Evolutionary conservation across 2,113 vertebrate genomes (phyloP).

Genomic region (Oriolus oriolus): DNA sequence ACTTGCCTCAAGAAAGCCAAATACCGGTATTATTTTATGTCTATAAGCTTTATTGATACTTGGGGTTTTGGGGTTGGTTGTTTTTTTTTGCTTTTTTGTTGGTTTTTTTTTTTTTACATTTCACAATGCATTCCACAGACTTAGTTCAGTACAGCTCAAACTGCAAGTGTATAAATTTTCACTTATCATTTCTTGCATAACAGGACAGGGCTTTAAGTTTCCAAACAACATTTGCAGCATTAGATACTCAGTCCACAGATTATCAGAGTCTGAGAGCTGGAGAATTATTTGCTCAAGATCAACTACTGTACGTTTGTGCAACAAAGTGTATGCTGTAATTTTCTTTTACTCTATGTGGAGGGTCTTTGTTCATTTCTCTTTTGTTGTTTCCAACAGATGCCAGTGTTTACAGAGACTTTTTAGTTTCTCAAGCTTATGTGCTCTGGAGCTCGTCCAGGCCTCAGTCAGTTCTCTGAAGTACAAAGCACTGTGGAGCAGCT

Average conservation of each 20-base stretch:
- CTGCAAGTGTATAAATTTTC: conserved; percentile 85
- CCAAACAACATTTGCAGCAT: conserved; percentile 85
- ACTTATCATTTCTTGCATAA: conserved; percentile 87
- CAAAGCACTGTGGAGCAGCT: conserved; percentile 78
- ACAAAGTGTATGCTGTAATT: conserved; percentile 72
- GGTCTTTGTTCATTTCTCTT: conserved; percentile 50
- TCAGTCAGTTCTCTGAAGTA: conserved; percentile 63
- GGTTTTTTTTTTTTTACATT: conserved; percentile 82
- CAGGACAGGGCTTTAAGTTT: conserved; percentile 70
- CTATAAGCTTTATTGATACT: conserved; percentile 98
- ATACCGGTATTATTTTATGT: conserved; percentile 43
- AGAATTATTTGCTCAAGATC: conserved; percentile 75
- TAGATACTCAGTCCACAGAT: conserved; percentile 83
- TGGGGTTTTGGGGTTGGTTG: conserved; percentile 52
- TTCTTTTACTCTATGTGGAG: conserved; percentile 13
- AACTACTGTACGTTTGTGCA: conserved; percentile 74
- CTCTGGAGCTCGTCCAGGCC: conserved; percentile 71
- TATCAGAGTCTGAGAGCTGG: conserved; percentile 75
- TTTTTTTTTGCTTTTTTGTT: conserved; percentile 8
- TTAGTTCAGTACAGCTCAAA: conserved; percentile 84
- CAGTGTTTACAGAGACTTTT: conserved; percentile 81
- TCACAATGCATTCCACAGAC: conserved; percentile 99
- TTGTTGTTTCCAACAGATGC: conserved; percentile 69
- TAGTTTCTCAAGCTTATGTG: conserved; percentile 81
- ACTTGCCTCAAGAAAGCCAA: conserved; percentile 48